Base-by-base conservation (phyloP, 2,113 vertebrate genomes). In the Hemibagrus wyckioides region DNA sequence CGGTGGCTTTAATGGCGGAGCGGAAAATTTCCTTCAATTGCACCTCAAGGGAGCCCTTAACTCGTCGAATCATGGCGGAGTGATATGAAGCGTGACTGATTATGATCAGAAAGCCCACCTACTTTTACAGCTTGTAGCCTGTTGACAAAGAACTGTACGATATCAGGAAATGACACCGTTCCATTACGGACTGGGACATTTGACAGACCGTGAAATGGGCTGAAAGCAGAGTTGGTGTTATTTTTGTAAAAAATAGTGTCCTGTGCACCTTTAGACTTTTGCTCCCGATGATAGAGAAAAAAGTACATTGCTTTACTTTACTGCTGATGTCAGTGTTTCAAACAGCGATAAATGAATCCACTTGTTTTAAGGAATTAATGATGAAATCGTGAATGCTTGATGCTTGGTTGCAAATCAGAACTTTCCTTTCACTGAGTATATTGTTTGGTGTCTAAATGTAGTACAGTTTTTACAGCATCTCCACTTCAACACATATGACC, bases 11-110 rank as follows among this genome's bases (percentile, higher is more conserved):
- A 82, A 82, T 69, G 77, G 61, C 83, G 11, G 52, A n/a, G 82
- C 5, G 67, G 79, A 71, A 36, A 23, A 25, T 71, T 52, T 56
- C 57, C 75, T 36, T 33, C 21, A 33, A 44, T 79, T 71, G 80
- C 23, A 15, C 79, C 86, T 71, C 67, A 21, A 56, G 86, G 52
- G 86, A 54, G 33, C 54, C 61, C 48, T 63, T 83, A 83, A 69
- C 82, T 71, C 14, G 7, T 61, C 57, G 41, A 71, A 30, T 83
- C 56, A 13, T 76, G 41, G 54, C 0, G 39, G 28, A 6, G 25
- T 63, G 86, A 82, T 88, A 39, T 59, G 41, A 82, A 75, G 52
- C 44, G 56, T 50, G 82, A 84, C 44, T 67, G 85, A 82, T 61
- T 50, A 23, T 54, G 6, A 48, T 75, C 36, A 82, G 80, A 71